Evolutionary conservation across 2,888 invertebrate species (phyloP), one percentile per base, ranked within the genome.

Genomic region (Ligdia adustata): DNA sequence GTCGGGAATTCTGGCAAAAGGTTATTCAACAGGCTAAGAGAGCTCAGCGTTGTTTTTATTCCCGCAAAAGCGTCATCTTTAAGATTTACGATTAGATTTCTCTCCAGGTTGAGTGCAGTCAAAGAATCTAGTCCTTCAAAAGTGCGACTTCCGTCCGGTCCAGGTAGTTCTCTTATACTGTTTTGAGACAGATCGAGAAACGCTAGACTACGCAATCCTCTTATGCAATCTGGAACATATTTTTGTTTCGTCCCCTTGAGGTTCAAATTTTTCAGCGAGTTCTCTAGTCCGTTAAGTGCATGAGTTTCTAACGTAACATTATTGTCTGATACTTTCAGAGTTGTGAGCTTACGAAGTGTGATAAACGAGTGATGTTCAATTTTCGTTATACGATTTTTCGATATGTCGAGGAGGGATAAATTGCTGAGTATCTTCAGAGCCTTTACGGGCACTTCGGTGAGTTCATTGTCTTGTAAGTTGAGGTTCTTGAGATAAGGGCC

Each of bases 151-250:
- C 93, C 94, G 18, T 92, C 92, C 0, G 92, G 84, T 0, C 95
- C 95, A 0, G 96, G 96, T 45, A 97, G 82, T 75, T 96, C 96
- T 59, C 94, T 91, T 31, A 98, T 93, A 63, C 95, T 94, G 72
- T 98, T 98, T 80, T 97, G 95, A 0, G 97, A 97, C 45, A 98
- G 87, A 85, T 98, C 98, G 45, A 98, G 88, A 73, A 97, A 98
- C 0, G 97, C 97, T 56, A 98, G 83, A 33, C 94, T 94, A 50
- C 91, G 93, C 18, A 98, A 89, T 3, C 95, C 95, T 53, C 93
- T 90, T 11, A 97, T 93, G 32, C 96, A 94, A 60, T 94, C 93
- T 0, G 98, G 97, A 6, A 98, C 93, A 37, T 91, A 89, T 63
- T 94, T 95, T 75, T 96, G 96, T 41, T 93, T 91, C 0, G 97